Conservation (phyloP, 2,113 vertebrate species). For the Cnemophilus loriae region DNA sequence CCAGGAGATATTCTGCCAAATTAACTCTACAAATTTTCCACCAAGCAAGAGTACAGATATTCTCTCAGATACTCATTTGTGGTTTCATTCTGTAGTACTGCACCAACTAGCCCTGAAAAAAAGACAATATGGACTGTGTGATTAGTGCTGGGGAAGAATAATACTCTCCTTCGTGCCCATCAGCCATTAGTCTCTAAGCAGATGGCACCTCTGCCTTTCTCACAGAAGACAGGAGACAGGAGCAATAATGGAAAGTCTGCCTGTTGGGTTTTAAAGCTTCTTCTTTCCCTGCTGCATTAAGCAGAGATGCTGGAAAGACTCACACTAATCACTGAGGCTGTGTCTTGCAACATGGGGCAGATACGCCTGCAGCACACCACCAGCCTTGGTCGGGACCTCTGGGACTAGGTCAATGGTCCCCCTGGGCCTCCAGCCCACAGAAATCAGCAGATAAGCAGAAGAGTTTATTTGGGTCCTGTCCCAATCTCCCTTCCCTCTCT, state of each 20-base stretch:
- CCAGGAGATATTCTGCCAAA: background rate
- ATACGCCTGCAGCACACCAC: background rate
- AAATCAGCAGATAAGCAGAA: background rate
- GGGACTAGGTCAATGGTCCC: background rate
- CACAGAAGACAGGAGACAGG: background rate
- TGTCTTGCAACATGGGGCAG: rapidly evolving
- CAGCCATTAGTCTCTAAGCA: background rate
- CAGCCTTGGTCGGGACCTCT: background rate
- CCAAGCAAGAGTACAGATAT: background rate
- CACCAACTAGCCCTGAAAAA: background rate
- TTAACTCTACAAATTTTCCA: background rate
- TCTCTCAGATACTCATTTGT: background rate
- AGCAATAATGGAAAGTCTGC: background rate
- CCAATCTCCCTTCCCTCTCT: background rate
- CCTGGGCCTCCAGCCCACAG: background rate
- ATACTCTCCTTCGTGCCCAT: background rate
- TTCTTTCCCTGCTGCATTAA: background rate
- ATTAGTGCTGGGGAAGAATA: background rate
- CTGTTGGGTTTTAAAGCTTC: background rate
- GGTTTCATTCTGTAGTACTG: background rate
- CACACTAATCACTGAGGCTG: rapidly evolving
- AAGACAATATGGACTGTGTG: background rate
- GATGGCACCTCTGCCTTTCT: background rate
- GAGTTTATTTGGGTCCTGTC: background rate
- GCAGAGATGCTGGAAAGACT: background rate